Percentiles rank a stretch among this genome's conserved stretches.
phyloP scores from a whole-genome alignment of 35 echinoderm and acorn worm genomes.

The Patiria miniata region DNA sequence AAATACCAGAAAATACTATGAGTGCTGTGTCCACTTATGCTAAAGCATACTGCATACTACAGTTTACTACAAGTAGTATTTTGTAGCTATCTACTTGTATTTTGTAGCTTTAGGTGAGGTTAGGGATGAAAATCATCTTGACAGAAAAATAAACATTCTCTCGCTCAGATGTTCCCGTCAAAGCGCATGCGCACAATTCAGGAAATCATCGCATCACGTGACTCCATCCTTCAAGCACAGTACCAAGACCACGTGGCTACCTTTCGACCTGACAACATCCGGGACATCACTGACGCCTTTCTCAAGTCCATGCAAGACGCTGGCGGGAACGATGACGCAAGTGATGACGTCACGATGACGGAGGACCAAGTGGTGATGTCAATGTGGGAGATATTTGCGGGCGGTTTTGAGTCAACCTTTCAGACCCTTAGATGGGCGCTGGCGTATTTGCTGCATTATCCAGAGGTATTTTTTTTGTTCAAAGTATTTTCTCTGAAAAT shows the following conservation, averaged over 20 bases:
- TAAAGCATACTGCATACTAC: too few relatives aligned
- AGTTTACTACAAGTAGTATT: too few relatives aligned
- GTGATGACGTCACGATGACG: constrained; percentile 38
- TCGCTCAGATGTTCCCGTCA: constrained; percentile 70
- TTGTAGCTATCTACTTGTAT: too few relatives aligned
- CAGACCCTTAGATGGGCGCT: constrained; percentile 80
- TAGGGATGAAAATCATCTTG: too few relatives aligned
- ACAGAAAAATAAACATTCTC: background rate
- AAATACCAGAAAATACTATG: too few relatives aligned
- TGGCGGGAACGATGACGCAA: background rate
- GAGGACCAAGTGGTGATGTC: constrained; percentile 87
- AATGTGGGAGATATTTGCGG: constrained; percentile 89
- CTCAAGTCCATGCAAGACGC: constrained; percentile 28
- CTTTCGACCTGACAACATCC: constrained; percentile 63
- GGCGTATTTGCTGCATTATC: constrained; percentile 63
- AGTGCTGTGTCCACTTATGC: too few relatives aligned
- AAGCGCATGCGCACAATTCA: constrained; percentile 64
- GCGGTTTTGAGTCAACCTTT: constrained; percentile 81
- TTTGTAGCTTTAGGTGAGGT: too few relatives aligned
- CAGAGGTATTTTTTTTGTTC: constrained; percentile 56
- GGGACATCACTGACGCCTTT: constrained; percentile 84
- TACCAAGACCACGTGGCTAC: constrained; percentile 56
- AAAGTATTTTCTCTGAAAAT: too few relatives aligned
- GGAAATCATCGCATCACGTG: constrained; percentile 57
- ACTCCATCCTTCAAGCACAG: constrained; percentile 68